A percentile compares a stretch with the other conserved stretches of the same genome.
These are phyloP conservation scores for Zygothrica quintamaculata DNA, from an alignment of 2,888 invertebrate genomes.

Conservation along the genomic window DNA sequence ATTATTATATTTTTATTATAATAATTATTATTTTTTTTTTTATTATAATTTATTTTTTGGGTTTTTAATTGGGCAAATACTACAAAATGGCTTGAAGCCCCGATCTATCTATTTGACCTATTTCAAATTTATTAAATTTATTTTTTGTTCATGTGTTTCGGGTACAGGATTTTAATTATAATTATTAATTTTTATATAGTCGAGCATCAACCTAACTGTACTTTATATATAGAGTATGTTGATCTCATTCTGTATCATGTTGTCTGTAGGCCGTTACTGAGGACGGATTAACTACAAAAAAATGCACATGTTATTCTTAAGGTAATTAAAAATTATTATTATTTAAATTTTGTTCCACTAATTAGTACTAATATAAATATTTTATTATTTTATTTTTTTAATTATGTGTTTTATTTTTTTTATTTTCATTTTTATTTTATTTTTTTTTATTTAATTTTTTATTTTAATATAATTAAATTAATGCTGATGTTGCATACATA, in stretches of 20 bases:
- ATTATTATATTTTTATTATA: background rate
- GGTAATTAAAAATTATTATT: slow-evolving; percentile 37
- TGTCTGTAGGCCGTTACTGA: slow-evolving; percentile 54
- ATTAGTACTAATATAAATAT: too few species aligned
- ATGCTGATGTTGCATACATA: slow-evolving; percentile 18
- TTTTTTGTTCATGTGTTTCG: too few species aligned
- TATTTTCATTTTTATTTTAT: background rate
- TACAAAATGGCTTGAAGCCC: slow-evolving; percentile 26
- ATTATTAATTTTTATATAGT: too few species aligned
- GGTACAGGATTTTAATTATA: slow-evolving; percentile 47
- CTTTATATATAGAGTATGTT: too few species aligned
- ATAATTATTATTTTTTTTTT: background rate
- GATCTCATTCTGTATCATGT: too few species aligned
- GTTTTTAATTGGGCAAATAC: slow-evolving; percentile 14
- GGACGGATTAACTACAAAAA: slow-evolving; percentile 63
- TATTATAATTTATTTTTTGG: slow-evolving; percentile 9
- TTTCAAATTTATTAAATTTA: too few species aligned
- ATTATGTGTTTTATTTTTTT: too few species aligned
- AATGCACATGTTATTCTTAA: slow-evolving; percentile 51
- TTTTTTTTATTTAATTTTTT: background rate
- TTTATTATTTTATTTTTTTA: too few species aligned
- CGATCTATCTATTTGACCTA: slow-evolving; percentile 6
- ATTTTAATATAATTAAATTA: slow-evolving; percentile 14
- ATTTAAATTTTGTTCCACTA: slow-evolving; percentile 31
- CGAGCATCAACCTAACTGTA: too few species aligned